phyloP scores from a whole-genome alignment of 53 echinoderm and acorn worm species.

The Holothuria scabra region DNA sequence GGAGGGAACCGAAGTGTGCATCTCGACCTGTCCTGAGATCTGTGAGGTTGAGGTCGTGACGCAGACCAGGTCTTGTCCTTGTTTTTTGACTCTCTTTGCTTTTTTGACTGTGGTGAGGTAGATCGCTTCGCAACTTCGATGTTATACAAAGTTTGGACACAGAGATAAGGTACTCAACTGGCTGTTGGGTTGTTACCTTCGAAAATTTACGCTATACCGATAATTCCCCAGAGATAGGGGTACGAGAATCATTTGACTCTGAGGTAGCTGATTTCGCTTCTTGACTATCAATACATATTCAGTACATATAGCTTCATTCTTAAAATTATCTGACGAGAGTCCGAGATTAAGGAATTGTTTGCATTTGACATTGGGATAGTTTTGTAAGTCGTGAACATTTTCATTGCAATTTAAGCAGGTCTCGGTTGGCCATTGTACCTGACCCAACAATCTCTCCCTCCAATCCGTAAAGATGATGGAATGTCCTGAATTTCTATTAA shows the following conservation, averaged over 20 bases:
- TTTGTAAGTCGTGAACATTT: slow-evolving; percentile 1
- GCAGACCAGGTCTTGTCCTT: no score
- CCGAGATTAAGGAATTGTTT: neutral
- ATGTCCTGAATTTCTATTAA: slow-evolving; percentile 32
- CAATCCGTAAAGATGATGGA: slow-evolving; percentile 43
- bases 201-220: no score
- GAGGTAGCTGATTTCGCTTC: no score
- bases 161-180: no score
- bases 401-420: slow-evolving; percentile 35
- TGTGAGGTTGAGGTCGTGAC: no score
- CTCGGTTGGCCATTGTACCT: slow-evolving; percentile 45
- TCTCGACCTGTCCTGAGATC: neutral
- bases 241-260: no score
- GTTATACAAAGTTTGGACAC: no score
- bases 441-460: slow-evolving; percentile 53
- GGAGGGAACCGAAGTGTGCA: neutral
- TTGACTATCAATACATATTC: no score
- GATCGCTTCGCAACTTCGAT: neutral
- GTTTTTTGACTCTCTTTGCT: no score
- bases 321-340: neutral
- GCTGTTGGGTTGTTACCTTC: no score
- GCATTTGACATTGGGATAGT: neutral
- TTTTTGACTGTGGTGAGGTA: neutral
- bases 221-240: no score
- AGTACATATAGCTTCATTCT: neutral